Evolutionary conservation across 2,797 vertebrate genomes (phyloP).

Genomic region (Calcarius lapponicus): DNA sequence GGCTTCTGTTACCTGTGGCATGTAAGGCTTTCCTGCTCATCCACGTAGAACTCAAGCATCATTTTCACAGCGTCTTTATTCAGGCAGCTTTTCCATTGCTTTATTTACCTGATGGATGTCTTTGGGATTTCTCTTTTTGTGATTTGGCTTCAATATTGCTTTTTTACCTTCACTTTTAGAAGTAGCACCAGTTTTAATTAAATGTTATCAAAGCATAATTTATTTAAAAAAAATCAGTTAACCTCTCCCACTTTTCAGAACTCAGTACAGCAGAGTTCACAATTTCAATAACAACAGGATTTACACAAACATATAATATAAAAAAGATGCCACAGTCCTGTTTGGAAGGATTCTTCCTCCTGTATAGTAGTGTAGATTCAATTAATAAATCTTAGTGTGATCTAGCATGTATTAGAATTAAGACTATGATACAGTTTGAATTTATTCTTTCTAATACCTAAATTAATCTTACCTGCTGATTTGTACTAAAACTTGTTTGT

Average conservation of each 20-base stretch:
- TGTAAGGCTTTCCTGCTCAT: neutral
- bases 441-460: neutral
- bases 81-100: neutral
- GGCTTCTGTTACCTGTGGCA: accelerated
- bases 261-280: neutral
- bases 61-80: neutral
- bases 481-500: neutral
- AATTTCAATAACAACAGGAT: neutral
- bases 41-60: neutral
- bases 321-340: neutral
- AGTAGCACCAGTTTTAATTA: neutral
- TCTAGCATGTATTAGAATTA: neutral
- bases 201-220: neutral
- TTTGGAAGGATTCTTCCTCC: neutral
- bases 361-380: neutral
- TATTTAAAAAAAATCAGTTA: neutral
- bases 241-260: neutral
- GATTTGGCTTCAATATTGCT: neutral
- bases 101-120: neutral
- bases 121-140: neutral
- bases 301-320: neutral
- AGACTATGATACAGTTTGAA: neutral
- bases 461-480: neutral
- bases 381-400: neutral
- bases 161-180: neutral